Evolutionary conservation across 2,113 vertebrate species (phyloP).

Genomic region (Calyptommatus sinebrachiatus): DNA sequence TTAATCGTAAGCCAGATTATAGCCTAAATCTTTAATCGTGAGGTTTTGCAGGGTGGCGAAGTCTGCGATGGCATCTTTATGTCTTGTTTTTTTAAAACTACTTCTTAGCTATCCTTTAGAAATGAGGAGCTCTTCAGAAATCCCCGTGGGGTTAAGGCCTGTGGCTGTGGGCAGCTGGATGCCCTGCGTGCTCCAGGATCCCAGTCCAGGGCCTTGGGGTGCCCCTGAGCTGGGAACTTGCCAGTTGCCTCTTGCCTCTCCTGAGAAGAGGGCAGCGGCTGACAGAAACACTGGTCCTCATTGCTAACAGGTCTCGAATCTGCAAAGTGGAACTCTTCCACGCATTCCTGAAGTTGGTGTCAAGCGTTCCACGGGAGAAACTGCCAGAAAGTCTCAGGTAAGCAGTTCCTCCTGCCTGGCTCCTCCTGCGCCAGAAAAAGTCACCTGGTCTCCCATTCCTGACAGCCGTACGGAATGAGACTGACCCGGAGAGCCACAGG

Average conservation of each 20-base stretch:
- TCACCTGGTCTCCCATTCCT: neutral
- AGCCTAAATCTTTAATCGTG: too few species aligned
- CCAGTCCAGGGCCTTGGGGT: neutral
- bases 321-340: slow-evolving; percentile 90
- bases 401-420: slow-evolving; percentile 4
- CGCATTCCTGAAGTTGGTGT: slow-evolving; percentile 80
- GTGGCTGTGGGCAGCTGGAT: too few species aligned
- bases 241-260: neutral
- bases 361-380: slow-evolving; percentile 69
- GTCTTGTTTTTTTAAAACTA: too few species aligned
- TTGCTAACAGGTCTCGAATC: slow-evolving; percentile 80
- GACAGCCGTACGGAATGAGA: too few species aligned
- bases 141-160: too few species aligned
- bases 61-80: too few species aligned
- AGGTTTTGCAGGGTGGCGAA: too few species aligned
- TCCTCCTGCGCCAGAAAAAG: neutral
- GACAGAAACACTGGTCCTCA: neutral
- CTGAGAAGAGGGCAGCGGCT: neutral
- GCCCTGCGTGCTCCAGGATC: too few species aligned
- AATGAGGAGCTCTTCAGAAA: too few species aligned
- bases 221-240: neutral
- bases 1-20: neutral
- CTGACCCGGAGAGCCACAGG: too few species aligned
- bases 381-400: slow-evolving; percentile 87
- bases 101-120: too few species aligned